Percentiles rank a stretch among this genome's conserved stretches.
These are phyloP conservation scores for Dolichallabes microphthalmus DNA, from an alignment of 2,113 vertebrate genomes.

Conservation along the genomic window DNA sequence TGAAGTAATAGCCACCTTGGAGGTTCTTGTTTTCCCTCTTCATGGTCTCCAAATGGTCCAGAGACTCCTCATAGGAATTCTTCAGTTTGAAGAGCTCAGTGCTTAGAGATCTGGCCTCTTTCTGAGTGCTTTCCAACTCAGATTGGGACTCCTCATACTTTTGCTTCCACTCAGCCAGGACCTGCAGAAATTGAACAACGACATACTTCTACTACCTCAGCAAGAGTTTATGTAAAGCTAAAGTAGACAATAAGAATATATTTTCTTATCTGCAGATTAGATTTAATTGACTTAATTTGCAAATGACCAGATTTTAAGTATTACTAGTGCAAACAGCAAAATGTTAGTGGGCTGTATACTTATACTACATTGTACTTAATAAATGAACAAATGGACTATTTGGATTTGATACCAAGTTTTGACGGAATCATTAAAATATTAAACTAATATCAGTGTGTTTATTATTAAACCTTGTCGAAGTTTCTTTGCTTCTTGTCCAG, in stretches of 20 bases:
- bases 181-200: conserved; percentile 36
- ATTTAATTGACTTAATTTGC: background rate
- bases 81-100: conserved; percentile 68
- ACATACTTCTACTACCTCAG: background rate
- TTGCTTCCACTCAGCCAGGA: conserved; percentile 68
- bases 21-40: conserved; percentile 76
- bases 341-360: background rate
- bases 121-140: conserved; percentile 63
- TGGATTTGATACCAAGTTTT: background rate
- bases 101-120: conserved; percentile 63
- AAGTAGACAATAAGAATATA: background rate
- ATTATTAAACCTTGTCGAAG: conserved; percentile 76
- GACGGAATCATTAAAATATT: background rate
- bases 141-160: conserved; percentile 66
- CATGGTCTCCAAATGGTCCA: conserved; percentile 64
- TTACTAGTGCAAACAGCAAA: background rate
- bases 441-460: background rate
- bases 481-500: conserved; percentile 85
- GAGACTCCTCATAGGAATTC: conserved; percentile 34
- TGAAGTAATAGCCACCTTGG: conserved; percentile 59
- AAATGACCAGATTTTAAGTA: background rate
- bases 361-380: background rate
- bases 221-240: background rate
- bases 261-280: background rate
- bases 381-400: background rate